A percentile compares a stretch with the other conserved stretches of the same genome.
phyloP scores from a whole-genome alignment of 2,797 vertebrate genomes.

The Strix occidentalis region DNA sequence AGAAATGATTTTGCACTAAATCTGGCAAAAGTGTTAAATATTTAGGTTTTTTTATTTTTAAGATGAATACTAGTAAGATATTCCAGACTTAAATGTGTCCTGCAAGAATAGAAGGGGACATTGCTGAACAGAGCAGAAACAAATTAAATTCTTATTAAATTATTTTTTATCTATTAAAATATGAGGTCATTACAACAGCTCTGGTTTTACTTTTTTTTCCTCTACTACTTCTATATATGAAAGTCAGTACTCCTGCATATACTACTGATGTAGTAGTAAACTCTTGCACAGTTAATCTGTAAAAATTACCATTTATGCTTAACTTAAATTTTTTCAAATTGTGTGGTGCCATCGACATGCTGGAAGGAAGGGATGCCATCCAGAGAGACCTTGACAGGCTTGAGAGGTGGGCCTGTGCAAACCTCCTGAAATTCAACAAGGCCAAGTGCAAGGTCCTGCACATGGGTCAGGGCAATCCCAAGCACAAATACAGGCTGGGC shows the following conservation, averaged over 20 bases:
- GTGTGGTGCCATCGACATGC: too few species aligned
- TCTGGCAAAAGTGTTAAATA: not conserved
- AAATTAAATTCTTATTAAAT: not conserved
- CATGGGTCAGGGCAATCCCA: too few species aligned
- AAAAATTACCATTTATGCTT: not conserved
- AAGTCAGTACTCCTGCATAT: not conserved
- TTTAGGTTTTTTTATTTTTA: not conserved
- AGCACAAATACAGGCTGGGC: too few species aligned
- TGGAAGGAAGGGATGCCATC: too few species aligned
- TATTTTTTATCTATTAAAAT: not conserved
- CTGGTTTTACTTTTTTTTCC: not conserved
- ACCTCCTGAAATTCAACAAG: too few species aligned
- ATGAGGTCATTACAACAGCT: not conserved
- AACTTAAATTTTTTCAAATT: not conserved
- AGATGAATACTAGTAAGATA: not conserved
- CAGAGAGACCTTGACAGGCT: too few species aligned
- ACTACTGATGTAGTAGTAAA: not conserved
- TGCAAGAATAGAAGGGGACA: not conserved
- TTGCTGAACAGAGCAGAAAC: not conserved
- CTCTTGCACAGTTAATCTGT: not conserved
- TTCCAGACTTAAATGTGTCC: not conserved
- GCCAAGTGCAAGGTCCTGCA: too few species aligned
- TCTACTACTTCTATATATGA: not conserved
- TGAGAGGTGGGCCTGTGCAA: too few species aligned
- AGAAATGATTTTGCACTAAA: not conserved